Base-by-base conservation (phyloP, 2,113 vertebrate genomes). In the Platysteira castanea region DNA sequence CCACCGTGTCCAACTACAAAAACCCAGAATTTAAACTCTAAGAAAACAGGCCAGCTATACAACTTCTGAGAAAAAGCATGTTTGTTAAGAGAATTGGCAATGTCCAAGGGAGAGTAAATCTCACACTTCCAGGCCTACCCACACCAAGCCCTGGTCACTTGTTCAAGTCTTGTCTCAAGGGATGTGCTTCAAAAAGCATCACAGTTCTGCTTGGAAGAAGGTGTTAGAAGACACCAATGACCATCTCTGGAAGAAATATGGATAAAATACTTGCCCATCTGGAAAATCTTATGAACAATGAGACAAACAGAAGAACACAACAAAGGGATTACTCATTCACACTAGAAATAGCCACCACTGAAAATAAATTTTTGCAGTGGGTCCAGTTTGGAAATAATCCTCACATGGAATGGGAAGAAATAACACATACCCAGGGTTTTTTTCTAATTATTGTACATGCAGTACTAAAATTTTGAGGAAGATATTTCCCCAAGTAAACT, bases 281-380 rank as follows among this genome's bases (percentile, higher is more conserved):
- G 82, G 85, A 81, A 93, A 91, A 83, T 63, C 73, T 50, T 79
- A 19, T 69, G 84, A 91, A 81, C 41, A 70, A 57, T 54, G 69
- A 95, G 42, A 28, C 37, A 64, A 89, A 68, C 15, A 65, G 83
- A 82, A 87, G 41, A 84, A 84, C 41, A 70, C 41, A 92, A 85
- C 28, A 71, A 61, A 93, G 18, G 53, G 28, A 87, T 96, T 90
- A 84, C 42, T 95, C 94, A 96, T n/a, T 73, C 59, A 75, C 35
- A 39, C 26, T 54, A 75, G 68, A 87, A 84, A 82, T 15, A 84
- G 22, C 31, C 64, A 63, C 20, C 10, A 73, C 76, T 53, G 73
- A 90, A 84, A 90, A 86, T 23, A 83, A 93, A 26, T 47, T 80
- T 57, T 64, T 1, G 0, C 76, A 78, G 68, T 41, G 52, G 35